phyloP scores from a whole-genome alignment of 2,888 invertebrate species.

The Pherbina coryleti region DNA sequence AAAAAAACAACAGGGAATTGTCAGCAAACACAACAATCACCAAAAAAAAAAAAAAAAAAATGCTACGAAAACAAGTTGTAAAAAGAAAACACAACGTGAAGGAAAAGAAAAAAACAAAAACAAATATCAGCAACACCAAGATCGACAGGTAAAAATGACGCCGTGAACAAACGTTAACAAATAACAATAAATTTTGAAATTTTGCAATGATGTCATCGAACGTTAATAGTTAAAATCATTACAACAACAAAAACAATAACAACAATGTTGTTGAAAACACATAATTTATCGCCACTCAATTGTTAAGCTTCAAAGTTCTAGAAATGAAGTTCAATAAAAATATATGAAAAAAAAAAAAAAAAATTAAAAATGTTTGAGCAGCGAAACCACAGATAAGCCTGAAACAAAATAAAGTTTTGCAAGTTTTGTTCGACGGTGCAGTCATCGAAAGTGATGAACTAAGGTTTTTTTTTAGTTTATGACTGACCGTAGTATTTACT shows the following conservation, averaged over 20 bases:
- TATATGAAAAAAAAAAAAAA: too few species aligned
- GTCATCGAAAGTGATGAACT: too few species aligned
- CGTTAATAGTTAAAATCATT: conserved; percentile 13
- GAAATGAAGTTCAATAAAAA: too few species aligned
- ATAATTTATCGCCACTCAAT: not conserved
- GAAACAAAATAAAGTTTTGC: too few species aligned
- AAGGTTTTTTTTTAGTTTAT: too few species aligned
- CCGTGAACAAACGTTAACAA: not conserved
- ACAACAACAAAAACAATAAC: conserved; percentile 14
- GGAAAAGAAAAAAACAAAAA: not conserved
- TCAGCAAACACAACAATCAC: not conserved
- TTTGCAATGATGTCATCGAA: conserved; percentile 44
- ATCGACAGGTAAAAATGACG: not conserved
- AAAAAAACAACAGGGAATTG: not conserved
- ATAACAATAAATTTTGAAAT: not conserved
- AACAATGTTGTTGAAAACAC: not conserved
- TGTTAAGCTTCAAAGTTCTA: not conserved
- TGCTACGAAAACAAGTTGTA: not conserved
- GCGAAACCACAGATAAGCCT: too few species aligned
- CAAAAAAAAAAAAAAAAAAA: not conserved
- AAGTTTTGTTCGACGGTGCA: too few species aligned
- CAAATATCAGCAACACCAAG: conserved; percentile 3
- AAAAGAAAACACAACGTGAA: not conserved
- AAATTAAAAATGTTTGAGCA: too few species aligned
- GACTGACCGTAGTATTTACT: too few species aligned